Percentiles rank a stretch among this genome's conserved stretches.
phyloP scores from a whole-genome alignment of 1,140 invertebrate genomes.

The Cherax destructor region DNA sequence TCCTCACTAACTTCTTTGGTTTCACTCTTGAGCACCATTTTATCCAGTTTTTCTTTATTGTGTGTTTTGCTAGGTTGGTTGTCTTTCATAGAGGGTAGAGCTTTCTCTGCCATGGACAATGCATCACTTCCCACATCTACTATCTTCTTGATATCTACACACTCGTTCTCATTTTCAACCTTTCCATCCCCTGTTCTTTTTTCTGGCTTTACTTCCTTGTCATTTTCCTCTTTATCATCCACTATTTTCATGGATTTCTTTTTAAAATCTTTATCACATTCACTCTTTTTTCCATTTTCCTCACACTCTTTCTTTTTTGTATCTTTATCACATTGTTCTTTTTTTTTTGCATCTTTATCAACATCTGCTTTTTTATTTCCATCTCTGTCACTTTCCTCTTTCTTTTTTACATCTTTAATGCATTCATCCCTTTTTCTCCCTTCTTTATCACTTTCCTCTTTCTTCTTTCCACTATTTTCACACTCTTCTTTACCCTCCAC shows the following conservation, averaged over 20 bases:
- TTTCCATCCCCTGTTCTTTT: constrained; percentile 13
- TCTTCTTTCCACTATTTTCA: constrained; percentile 12
- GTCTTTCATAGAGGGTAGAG: constrained; percentile 1
- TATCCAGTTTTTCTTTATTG: constrained; percentile 36
- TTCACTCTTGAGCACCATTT: constrained; percentile 44
- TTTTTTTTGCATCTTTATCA: constrained; percentile 22
- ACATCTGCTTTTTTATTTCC: not conserved
- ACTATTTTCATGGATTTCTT: constrained; percentile 9
- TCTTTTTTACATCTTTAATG: not conserved
- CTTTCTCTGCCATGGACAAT: constrained; percentile 18
- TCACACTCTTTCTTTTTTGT: constrained; percentile 1
- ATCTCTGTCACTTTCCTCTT: constrained; percentile 17
- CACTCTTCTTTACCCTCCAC: constrained; percentile 17
- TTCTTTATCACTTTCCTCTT: constrained; percentile 6
- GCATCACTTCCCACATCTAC: not conserved
- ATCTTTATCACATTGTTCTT: constrained; percentile 6
- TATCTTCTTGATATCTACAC: constrained; percentile 14
- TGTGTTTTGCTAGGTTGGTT: not conserved
- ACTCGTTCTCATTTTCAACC: constrained; percentile 2
- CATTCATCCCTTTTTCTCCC: not conserved
- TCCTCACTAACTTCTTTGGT: constrained; percentile 58
- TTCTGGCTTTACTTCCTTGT: constrained; percentile 7
- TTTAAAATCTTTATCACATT: constrained; percentile 17
- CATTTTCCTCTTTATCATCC: constrained; percentile 18
- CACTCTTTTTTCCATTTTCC: constrained; percentile 6